Conservation (phyloP, 2,797 vertebrate genomes). For the Myotis planiceps region DNA sequence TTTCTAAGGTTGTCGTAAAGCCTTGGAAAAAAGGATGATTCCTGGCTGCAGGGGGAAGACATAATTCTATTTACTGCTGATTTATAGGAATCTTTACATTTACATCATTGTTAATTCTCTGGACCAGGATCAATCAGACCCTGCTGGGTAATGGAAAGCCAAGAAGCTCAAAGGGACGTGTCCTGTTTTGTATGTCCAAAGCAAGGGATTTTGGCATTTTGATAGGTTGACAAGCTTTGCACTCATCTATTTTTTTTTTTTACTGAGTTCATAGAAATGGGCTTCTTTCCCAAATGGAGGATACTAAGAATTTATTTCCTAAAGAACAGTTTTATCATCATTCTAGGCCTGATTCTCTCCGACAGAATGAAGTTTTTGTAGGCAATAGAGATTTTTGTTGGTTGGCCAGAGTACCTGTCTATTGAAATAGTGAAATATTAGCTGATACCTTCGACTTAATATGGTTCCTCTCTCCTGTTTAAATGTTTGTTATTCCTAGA, state of each 20-base stretch:
- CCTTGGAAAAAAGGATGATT: background rate
- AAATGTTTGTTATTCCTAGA: background rate
- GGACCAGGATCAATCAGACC: background rate
- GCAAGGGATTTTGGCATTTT: slow-evolving; percentile 42
- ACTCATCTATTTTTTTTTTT: slow-evolving; percentile 18
- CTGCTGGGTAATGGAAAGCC: background rate
- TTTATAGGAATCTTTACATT: slow-evolving; percentile 33
- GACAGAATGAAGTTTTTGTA: slow-evolving; percentile 48
- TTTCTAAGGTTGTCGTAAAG: background rate
- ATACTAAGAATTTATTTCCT: slow-evolving; percentile 51
- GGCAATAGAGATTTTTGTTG: slow-evolving; percentile 9
- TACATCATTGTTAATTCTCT: slow-evolving; percentile 42
- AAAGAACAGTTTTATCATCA: background rate
- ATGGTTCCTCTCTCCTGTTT: background rate
- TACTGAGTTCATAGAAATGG: slow-evolving; percentile 40
- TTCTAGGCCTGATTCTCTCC: slow-evolving; percentile 32
- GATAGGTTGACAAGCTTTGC: slow-evolving; percentile 42
- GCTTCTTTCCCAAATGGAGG: slow-evolving; percentile 16
- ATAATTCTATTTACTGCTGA: slow-evolving; percentile 3
- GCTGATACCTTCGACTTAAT: background rate
- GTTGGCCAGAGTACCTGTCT: background rate
- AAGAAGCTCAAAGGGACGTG: slow-evolving; percentile 34
- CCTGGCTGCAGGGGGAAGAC: background rate
- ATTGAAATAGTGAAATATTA: background rate
- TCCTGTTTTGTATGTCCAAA: slow-evolving; percentile 5